phyloP scores from a whole-genome alignment of 2,113 vertebrate species.

The Picathartes gymnocephalus region DNA sequence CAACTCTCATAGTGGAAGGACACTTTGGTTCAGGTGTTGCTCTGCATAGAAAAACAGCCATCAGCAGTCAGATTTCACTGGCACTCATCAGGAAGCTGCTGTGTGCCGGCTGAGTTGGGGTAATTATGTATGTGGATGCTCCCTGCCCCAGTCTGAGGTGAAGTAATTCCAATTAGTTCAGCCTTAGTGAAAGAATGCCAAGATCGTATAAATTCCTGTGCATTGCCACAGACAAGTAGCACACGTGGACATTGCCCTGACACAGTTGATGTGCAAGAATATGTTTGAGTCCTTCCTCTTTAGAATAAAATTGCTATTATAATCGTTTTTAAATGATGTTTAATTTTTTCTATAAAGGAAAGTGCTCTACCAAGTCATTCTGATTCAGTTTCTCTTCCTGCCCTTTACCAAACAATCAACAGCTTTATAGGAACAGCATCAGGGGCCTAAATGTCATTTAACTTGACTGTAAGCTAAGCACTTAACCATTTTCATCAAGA shows the following conservation, averaged over 20 bases:
- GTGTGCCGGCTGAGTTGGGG: background rate
- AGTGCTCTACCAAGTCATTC: background rate
- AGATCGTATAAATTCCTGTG: background rate
- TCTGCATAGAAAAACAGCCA: background rate
- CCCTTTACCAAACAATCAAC: background rate
- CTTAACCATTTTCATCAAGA: background rate
- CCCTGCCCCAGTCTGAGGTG: background rate
- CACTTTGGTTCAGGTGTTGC: background rate
- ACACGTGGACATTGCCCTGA: rapidly evolving
- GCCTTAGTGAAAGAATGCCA: background rate
- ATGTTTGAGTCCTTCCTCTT: background rate
- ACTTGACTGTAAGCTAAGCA: background rate
- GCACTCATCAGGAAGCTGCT: background rate
- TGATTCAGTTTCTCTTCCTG: background rate
- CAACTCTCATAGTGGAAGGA: background rate
- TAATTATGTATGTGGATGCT: background rate
- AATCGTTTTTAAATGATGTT: background rate
- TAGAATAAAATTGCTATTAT: background rate
- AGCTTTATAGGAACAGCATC: background rate
- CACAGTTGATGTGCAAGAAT: background rate
- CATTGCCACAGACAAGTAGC: background rate
- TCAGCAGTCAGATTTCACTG: background rate
- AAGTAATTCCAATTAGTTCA: background rate
- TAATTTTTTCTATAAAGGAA: background rate
- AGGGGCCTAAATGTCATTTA: background rate